Evolutionary conservation across 2,888 invertebrate species (phyloP), one percentile per base, ranked within the genome.

Genomic region (Apocheima hispidaria): DNA sequence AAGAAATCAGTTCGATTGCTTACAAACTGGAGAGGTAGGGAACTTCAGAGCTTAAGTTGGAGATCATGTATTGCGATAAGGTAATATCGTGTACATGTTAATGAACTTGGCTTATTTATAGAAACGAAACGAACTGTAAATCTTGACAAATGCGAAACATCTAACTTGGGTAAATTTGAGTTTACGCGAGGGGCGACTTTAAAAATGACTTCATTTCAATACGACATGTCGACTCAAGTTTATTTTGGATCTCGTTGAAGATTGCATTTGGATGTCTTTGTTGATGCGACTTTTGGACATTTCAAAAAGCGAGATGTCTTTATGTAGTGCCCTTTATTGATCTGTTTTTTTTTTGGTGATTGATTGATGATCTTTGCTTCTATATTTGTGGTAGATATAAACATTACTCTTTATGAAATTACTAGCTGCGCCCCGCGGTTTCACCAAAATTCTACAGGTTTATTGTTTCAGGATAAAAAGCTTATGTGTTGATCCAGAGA

Each of bases 121-220:
- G 60, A 61, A 36, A 50, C 56, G 48, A 65, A 65, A 57, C 51
- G 52, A 65, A 64, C 61, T 66, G 82, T 87, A 82, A 83, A 84
- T 84, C 83, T 80, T 82, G 81, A 86, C 83, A 84, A 87, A 90
- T 84, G 83, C 79, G 79, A 78, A 83, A 86, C 87, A 85, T 81
- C 79, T 74, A 77, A 81, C 68, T 71, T 72, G 66, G 73, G 78
- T 79, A 44, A 60, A 60, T 62, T 56, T 56, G 56, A 62, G 56
- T 62, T 56, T 52, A 62, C 61, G 76, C 73, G 78, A 74, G 76
- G 78, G 78, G 75, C 16, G 81, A 79, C 75, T 73, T 83, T 86
- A 85, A 88, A 88, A 88, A 87, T 86, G 79, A 82, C 81, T 84
- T 75, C 74, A 83, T 84, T 84, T 83, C 77, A 74, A 79, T 77